phyloP scores from a whole-genome alignment of 2,888 invertebrate species.

The Megastigmus dorsalis region DNA sequence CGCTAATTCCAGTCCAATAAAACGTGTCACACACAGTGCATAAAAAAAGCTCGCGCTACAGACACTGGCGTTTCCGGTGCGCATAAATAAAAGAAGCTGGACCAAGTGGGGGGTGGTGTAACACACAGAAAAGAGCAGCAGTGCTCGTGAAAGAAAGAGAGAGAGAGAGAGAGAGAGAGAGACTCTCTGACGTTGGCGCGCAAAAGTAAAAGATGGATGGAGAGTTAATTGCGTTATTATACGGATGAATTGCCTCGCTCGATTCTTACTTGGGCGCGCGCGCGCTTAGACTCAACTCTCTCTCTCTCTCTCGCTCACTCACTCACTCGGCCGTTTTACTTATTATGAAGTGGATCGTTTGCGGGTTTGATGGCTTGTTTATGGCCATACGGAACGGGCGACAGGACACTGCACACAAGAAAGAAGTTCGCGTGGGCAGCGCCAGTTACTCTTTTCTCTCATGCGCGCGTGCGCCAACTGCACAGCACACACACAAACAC shows the following conservation, averaged over 20 bases:
- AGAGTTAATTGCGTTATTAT: constrained; percentile 44
- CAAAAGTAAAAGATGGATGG: constrained; percentile 34
- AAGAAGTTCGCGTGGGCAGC: constrained; percentile 23
- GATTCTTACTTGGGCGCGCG: constrained; percentile 48
- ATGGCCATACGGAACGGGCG: constrained; percentile 17
- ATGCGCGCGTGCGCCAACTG: no score
- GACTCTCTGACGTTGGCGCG: not conserved
- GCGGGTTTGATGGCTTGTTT: constrained; percentile 47
- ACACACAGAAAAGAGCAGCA: not conserved
- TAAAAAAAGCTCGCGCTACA: not conserved
- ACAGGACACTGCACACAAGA: no score
- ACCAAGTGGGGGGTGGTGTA: no score
- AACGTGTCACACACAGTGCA: not conserved
- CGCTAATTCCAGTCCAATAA: constrained; percentile 6
- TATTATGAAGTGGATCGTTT: constrained; percentile 32
- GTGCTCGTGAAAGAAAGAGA: not conserved
- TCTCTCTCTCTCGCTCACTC: no score
- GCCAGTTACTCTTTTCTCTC: no score
- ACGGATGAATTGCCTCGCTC: constrained; percentile 42
- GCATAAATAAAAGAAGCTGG: not conserved
- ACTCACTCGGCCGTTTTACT: constrained; percentile 43
- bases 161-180: not conserved
- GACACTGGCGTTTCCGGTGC: not conserved
- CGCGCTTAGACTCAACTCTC: no score
- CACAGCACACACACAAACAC: no score